Evolutionary conservation across 1,140 invertebrate species (phyloP).

Genomic region (Aphaenogaster ashmeadi): DNA sequence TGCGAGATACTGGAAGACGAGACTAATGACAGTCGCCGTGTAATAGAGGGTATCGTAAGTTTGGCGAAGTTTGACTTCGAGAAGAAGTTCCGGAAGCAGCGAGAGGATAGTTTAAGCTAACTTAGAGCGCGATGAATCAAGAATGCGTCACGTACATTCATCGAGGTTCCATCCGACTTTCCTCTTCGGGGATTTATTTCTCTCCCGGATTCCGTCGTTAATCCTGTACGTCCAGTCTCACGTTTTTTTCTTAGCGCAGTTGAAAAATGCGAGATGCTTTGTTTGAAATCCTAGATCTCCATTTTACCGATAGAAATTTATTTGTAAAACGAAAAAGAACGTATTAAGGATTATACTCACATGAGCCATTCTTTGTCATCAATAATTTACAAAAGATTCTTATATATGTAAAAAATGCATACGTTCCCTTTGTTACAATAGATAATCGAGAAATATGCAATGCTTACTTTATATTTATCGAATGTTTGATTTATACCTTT

Average conservation of each 20-base stretch:
- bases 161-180: constrained; percentile 59
- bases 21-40: constrained; percentile 69
- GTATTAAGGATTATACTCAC: not conserved
- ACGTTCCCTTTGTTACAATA: not conserved
- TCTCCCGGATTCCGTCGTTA: constrained; percentile 53
- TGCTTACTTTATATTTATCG: constrained; percentile 11
- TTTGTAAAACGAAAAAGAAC: constrained; percentile 1
- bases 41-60: constrained; percentile 67
- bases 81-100: constrained; percentile 63
- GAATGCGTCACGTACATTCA: constrained; percentile 72
- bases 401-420: not conserved
- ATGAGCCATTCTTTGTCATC: not conserved
- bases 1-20: constrained; percentile 55
- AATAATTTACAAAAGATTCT: not conserved
- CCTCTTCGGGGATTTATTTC: constrained; percentile 59
- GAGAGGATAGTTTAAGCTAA: constrained; percentile 60
- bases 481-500: constrained; percentile 27
- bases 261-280: constrained; percentile 39
- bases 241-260: constrained; percentile 8
- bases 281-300: constrained; percentile 38
- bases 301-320: constrained; percentile 19
- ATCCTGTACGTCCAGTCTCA: constrained; percentile 50
- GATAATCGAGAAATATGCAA: not conserved
- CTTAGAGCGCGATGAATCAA: constrained; percentile 72
- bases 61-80: constrained; percentile 62